Evolutionary conservation across 2,888 invertebrate genomes (phyloP), one percentile per base, ranked within the genome.

Genomic region (Alviniconcha strummeri): DNA sequence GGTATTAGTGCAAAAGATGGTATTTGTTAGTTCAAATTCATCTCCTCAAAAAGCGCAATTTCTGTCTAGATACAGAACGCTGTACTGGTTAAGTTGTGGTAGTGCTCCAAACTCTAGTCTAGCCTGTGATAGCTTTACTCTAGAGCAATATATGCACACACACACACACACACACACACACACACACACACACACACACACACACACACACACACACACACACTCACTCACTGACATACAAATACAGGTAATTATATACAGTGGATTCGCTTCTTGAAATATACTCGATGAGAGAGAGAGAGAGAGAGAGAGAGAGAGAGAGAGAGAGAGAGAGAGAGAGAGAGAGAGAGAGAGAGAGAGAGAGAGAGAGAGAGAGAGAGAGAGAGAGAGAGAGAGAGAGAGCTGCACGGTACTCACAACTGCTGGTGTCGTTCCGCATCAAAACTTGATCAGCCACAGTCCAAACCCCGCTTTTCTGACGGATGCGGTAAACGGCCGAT

Each of bases 181-280:
- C 74, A 52, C 74, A 4, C 74, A 52, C 74, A 52, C 74, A 52
- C 74, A 36, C 74, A 55, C 52, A 8, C 74, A 54, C 52, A 52
- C 36, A 74, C 74, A 74, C 74, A 54, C 54, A 54, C 74, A 74
- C 72, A 72, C 19, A n/a, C 72, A 72, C 19, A 72, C 17, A 72
- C 72, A 72, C 17, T 3, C 17, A 72, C 72, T 4, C 19, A n/a
- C 3, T 72, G 15, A 15, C 74, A 64, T 9, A 64, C 64, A 64
- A 9, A 64, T 15, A 64, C 64, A 15, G 15, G 4, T 15, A 64
- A 15, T 64, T 15, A 64, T 64, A 15, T 64, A 13, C 15, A 15
- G 4, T 9, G 64, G 64, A 15, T 9, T 9, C 13, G 0, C 36
- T 36, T 36, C 36, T 64, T 9, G 9, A 64, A 13, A 64, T 64